Evolutionary conservation across 2,888 invertebrate species (phyloP), one percentile per base, ranked within the genome.

Genomic region (Argynnis bischoffii): DNA sequence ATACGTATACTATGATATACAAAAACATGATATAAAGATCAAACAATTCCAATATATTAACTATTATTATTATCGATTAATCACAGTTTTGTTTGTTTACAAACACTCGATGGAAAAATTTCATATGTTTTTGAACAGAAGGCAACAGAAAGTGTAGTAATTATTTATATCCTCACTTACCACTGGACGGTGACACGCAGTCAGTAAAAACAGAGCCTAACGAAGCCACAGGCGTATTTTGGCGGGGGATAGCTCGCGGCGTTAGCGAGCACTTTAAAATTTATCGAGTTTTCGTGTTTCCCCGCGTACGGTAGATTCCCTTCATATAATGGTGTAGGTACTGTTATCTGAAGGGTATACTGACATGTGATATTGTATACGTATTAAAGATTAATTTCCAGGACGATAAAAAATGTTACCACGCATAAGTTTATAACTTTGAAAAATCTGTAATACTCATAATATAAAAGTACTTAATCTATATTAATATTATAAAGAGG

Each of bases 221-320:
- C 73, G 73, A 72, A 72, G 73, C 72, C 74, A 68, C 70, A 66
- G 67, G 72, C 74, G 77, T 79, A 79, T 80, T 83, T 82, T 75
- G 79, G 78, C 79, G 79, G 81, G 78, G 78, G 77, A 81, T 82
- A 78, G 83, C 85, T 81, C 78, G 81, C 75, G 86, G 87, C 86
- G 78, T 76, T 79, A 82, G 80, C 74, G 78, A 70, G 79, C 86
- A 87, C 88, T 90, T 88, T 87, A 89, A 90, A 89, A 89, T 90
- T 90, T 87, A 90, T 90, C 84, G 90, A 89, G 86, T 88, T 90
- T 89, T 87, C 89, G 82, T 89, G 89, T 88, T 83, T 74, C 76
- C 76, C 72, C 46, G 54, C 59, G 54, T 21, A 51, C 57, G 21
- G 35, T 64, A 21, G 15, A 31, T n/a, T 47, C n/a, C 35, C 14